Conservation (phyloP, 2,113 vertebrate species). For the Cottus gobio region DNA sequence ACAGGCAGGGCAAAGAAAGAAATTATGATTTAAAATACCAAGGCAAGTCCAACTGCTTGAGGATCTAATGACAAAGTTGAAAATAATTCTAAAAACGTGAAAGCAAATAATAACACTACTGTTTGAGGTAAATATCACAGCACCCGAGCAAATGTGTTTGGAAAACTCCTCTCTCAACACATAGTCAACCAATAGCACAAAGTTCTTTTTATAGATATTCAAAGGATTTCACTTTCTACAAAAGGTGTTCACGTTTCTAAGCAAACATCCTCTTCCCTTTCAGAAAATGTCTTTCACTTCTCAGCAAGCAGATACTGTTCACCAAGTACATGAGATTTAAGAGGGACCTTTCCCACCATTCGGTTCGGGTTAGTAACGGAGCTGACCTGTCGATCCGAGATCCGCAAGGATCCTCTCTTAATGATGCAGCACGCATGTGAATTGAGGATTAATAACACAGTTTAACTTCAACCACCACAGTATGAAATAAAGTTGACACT, state of each 20-base stretch:
- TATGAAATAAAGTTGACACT: no score
- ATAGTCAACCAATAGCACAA: no score
- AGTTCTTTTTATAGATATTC: constrained; percentile 58
- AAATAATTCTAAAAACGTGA: not conserved
- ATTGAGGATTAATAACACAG: no score
- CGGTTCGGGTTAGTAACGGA: not conserved
- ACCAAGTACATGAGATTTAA: not conserved
- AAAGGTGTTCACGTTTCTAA: constrained; percentile 41
- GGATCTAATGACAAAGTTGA: not conserved
- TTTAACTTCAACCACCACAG: no score
- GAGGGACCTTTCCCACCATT: not conserved
- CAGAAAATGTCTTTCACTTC: constrained; percentile 39
- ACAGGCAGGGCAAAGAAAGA: not conserved
- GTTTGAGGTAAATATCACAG: constrained; percentile 2
- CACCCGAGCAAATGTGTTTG: constrained; percentile 33
- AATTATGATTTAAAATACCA: not conserved
- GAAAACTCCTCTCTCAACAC: constrained; percentile 2
- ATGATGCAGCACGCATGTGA: no score
- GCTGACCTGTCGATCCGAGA: not conserved
- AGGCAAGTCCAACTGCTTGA: not conserved
- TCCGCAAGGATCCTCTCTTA: no score
- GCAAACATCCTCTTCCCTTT: constrained; percentile 74
- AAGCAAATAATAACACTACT: not conserved
- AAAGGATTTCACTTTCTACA: constrained; percentile 72
- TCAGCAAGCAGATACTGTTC: constrained; percentile 8